Percentiles rank a stretch among this genome's conserved stretches.
These are phyloP conservation scores for Mesoclemmys tuberculata DNA, from an alignment of 2,113 vertebrate genomes.

Conservation along the genomic window DNA sequence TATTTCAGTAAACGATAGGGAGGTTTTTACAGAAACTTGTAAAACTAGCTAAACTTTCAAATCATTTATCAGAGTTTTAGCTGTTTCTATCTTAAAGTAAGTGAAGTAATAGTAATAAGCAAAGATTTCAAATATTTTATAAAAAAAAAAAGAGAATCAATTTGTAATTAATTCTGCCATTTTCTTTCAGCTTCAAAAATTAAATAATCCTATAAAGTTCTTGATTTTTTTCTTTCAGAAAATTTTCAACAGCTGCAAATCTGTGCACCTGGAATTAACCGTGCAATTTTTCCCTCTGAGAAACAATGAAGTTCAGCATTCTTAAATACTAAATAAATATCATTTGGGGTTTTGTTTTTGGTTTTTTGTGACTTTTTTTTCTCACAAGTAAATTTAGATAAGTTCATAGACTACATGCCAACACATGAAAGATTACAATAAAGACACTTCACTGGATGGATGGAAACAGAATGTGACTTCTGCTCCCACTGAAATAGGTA, in stretches of 20 bases:
- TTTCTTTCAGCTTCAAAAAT: no score
- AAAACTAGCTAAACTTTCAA: not conserved
- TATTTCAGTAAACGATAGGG: not conserved
- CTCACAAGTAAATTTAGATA: not conserved
- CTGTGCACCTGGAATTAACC: not conserved
- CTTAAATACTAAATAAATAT: not conserved
- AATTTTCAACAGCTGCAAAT: not conserved
- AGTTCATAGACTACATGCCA: not conserved
- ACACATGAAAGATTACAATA: not conserved
- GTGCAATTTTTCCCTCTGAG: not conserved
- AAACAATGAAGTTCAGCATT: not conserved
- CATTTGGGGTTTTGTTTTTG: fast-evolving
- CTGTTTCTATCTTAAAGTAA: not conserved
- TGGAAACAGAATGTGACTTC: not conserved
- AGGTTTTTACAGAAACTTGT: not conserved
- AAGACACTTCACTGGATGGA: not conserved
- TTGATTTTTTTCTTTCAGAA: not conserved
- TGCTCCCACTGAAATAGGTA: not conserved
- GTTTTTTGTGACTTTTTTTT: no score
- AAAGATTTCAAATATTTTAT: no score
- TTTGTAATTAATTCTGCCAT: no score
- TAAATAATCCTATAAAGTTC: no score
- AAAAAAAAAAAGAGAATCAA: no score
- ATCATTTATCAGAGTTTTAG: not conserved
- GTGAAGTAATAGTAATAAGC: not conserved